phyloP scores from a whole-genome alignment of 2,888 invertebrate genomes.

The Sphaerophoria taeniata region DNA sequence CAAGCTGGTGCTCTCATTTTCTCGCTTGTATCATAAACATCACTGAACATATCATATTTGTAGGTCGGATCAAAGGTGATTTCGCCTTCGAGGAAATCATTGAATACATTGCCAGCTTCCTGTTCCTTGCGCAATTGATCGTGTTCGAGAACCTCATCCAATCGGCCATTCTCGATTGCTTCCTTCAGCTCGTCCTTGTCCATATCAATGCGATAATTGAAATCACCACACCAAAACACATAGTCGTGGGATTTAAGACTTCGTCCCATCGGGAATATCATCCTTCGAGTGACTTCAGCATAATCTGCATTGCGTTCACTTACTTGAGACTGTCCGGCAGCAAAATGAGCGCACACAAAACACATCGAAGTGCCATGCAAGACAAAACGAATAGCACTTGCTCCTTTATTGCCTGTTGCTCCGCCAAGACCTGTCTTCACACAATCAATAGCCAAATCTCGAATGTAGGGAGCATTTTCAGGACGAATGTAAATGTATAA shows the following conservation, averaged over 20 bases:
- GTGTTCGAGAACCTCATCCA: slow-evolving; percentile 90
- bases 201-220: slow-evolving; percentile 98
- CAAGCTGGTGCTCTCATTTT: slow-evolving; percentile 98
- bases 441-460: slow-evolving; percentile 96
- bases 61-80: slow-evolving; percentile 98
- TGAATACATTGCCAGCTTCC: slow-evolving; percentile 92
- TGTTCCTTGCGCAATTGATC: slow-evolving; percentile 95
- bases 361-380: slow-evolving; percentile 97
- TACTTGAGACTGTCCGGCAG: slow-evolving; percentile 98
- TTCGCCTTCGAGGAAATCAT: slow-evolving; percentile 96
- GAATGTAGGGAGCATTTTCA: slow-evolving; percentile 93
- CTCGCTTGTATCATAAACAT: slow-evolving; percentile 99
- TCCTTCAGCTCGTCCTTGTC: slow-evolving; percentile 96
- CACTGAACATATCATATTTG: slow-evolving; percentile 99
- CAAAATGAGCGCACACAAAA: slow-evolving; percentile 99
- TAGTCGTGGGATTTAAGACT: slow-evolving; percentile 98
- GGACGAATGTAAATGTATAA: slow-evolving; percentile 97
- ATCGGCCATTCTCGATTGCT: slow-evolving; percentile 85
- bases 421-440: slow-evolving; percentile 99
- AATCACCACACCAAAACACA: slow-evolving; percentile 99
- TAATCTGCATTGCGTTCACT: slow-evolving; percentile 98
- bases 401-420: slow-evolving; percentile 98
- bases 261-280: slow-evolving; percentile 95
- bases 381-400: slow-evolving; percentile 95
- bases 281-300: slow-evolving; percentile 95